Evolutionary conservation across 2,888 invertebrate genomes (phyloP).

Genomic region (Drosophila anceps): DNA sequence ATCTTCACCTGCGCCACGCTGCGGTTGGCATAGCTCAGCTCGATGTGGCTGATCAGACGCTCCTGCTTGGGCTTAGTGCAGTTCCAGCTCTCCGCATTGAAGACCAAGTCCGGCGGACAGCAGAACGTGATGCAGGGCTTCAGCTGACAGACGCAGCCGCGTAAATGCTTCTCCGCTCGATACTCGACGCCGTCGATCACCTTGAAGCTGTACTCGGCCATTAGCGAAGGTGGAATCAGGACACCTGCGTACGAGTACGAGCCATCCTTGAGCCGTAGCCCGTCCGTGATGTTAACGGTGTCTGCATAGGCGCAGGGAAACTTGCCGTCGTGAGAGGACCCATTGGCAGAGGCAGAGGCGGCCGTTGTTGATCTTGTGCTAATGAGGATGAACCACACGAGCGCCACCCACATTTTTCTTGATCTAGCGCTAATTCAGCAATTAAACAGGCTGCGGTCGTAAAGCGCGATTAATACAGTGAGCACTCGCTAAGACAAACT

Average conservation of each 20-base stretch:
- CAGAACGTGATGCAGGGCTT: conserved; percentile 84
- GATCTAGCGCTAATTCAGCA: conserved; percentile 43
- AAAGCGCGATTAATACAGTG: conserved; percentile 7
- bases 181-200: conserved; percentile 76
- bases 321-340: conserved; percentile 3
- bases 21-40: conserved; percentile 56
- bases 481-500: background rate
- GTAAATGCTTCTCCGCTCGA: conserved; percentile 63
- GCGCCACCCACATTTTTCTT: conserved; percentile 40
- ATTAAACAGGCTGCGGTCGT: conserved; percentile 33
- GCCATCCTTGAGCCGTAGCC: conserved; percentile 76
- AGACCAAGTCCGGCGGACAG: conserved; percentile 74
- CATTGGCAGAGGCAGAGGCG: background rate
- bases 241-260: conserved; percentile 80
- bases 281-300: conserved; percentile 82
- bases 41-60: conserved; percentile 67
- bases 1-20: conserved; percentile 61
- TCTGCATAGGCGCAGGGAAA: conserved; percentile 79
- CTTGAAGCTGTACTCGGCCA: conserved; percentile 76
- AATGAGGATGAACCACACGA: conserved; percentile 29
- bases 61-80: conserved; percentile 54
- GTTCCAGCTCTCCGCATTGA: conserved; percentile 59
- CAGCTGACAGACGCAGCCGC: conserved; percentile 83
- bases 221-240: conserved; percentile 70
- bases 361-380: conserved; percentile 7